Evolutionary conservation across 2,113 vertebrate species (phyloP).

Genomic region (Ceratotherium simum): DNA sequence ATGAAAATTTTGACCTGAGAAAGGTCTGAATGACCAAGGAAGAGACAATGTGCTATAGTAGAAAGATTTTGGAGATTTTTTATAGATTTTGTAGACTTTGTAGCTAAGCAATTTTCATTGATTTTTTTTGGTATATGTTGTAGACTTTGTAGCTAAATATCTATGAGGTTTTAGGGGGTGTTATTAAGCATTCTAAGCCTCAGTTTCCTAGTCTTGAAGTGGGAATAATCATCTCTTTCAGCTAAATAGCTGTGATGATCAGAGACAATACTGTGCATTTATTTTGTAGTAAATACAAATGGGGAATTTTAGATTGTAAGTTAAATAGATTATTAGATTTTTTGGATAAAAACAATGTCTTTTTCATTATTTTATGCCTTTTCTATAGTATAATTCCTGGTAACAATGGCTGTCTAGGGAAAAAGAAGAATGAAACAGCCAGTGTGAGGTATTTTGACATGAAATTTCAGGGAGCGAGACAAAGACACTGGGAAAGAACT

Average conservation of each 20-base stretch:
- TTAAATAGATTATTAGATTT: background rate
- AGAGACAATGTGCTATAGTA: background rate
- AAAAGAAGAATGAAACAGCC: background rate
- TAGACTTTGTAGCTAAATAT: background rate
- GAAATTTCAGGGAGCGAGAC: slow-evolving; percentile 14
- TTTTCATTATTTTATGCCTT: background rate
- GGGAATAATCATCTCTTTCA: background rate
- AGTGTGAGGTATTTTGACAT: background rate
- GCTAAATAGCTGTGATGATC: background rate
- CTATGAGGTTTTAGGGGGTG: background rate
- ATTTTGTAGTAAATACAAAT: background rate
- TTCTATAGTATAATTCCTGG: background rate
- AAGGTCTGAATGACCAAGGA: background rate
- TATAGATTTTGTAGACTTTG: background rate
- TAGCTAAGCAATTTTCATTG: background rate
- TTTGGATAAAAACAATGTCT: background rate
- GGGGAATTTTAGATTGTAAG: background rate
- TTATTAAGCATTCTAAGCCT: background rate
- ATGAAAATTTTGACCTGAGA: background rate
- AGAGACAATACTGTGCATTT: background rate
- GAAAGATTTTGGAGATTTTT: background rate
- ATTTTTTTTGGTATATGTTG: background rate
- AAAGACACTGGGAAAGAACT: background rate
- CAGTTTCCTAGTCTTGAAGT: background rate
- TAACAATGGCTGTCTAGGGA: background rate